These are phyloP conservation scores for Sebastes paucispinis DNA, from an alignment of 2,797 vertebrate genomes.

Conservation along the genomic window DNA sequence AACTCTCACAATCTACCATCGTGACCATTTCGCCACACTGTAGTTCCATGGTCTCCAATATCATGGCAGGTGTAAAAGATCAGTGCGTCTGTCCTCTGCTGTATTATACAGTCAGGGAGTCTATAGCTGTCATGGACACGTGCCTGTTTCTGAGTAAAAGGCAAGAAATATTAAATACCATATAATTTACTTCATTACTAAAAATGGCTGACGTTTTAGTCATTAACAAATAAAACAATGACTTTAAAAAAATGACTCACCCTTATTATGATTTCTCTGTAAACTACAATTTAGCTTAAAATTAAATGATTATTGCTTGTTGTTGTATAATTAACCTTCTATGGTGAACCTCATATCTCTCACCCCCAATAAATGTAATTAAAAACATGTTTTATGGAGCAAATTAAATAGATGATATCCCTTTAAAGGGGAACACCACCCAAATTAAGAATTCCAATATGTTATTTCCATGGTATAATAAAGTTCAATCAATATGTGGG, in stretches of 20 bases:
- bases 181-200: neutral
- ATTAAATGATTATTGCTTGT: neutral
- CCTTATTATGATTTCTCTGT: neutral
- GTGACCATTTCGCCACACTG: slow-evolving; percentile 76
- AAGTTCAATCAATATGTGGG: too few relatives aligned
- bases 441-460: too few relatives aligned
- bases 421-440: neutral
- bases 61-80: slow-evolving; percentile 76
- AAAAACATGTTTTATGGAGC: neutral
- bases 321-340: neutral
- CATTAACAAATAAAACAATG: neutral
- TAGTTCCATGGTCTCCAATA: slow-evolving; percentile 77
- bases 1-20: slow-evolving; percentile 82
- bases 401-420: neutral
- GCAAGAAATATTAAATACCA: neutral
- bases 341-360: neutral
- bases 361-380: neutral
- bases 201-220: neutral
- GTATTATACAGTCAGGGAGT: slow-evolving; percentile 56
- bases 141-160: neutral
- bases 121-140: slow-evolving; percentile 14
- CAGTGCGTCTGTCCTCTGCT: slow-evolving; percentile 63
- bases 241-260: neutral
- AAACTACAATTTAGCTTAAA: neutral
- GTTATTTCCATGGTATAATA: too few relatives aligned